Base-by-base conservation (phyloP, 2,888 invertebrate species). In the Tiphia femorata region DNA sequence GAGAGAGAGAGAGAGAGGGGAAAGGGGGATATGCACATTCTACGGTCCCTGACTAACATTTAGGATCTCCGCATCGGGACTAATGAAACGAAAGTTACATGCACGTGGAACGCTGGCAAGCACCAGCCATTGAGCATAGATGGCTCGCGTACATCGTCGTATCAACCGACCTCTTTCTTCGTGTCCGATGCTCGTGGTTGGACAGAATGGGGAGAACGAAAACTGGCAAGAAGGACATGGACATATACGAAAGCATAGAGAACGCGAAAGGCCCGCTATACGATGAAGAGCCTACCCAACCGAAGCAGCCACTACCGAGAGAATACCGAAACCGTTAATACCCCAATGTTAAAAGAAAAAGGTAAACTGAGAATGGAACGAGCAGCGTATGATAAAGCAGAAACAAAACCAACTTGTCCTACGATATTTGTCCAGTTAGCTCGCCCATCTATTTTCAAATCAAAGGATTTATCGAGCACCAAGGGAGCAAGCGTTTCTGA, bases 271-370 rank as follows among this genome's bases (percentile, higher is more conserved):
- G 46, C 53, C 54, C 42, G 50, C 30, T 55, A 48, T 30, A 44
- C 61, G 48, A 62, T 58, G 56, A 62, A 64, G 51, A 61, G 50
- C 52, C 58, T 30, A 62, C 58, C 37, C 55, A 58, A 47, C 58
- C 64, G 60, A 67, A 60, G 62, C 59, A 49, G 57, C 62, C 37
- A 50, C 59, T 49, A 50, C 42, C 16, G 48, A 64, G 59, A 58
- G 56, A 41, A 62, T 62, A 58, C 58, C 58, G 56, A 58, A 52
- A 49, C 58, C 43, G 42, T 52, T 49, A 48, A 55, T 49, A 58
- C 58, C 41, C 49, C 35, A 49, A 27, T 23, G 20, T 17, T 19
- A 43, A 25, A 16, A 10, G 4, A 35, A 27, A 37, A 51, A 37
- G 10, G 23, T 23, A 12, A n/a, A 35, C 14, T n/a, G 42, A 25